A percentile compares a stretch with the other conserved stretches of the same genome.
These are phyloP conservation scores for Enteromius mattozi DNA, from an alignment of 2,797 vertebrate species.

Conservation along the genomic window DNA sequence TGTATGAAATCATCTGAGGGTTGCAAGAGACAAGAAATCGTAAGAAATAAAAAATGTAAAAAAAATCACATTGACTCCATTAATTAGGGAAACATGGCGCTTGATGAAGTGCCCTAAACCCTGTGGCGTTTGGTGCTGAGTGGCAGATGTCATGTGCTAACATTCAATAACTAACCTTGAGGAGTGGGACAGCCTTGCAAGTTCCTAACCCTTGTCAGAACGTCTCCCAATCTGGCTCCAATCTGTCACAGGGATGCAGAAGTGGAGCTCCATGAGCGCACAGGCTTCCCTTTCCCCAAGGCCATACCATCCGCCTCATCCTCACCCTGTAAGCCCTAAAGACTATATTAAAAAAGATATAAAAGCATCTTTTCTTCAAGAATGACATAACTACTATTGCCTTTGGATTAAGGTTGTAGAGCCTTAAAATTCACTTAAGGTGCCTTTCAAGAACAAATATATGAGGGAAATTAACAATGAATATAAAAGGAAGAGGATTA, in stretches of 20 bases:
- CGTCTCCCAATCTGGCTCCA: conserved; percentile 76
- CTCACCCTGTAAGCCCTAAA: background rate
- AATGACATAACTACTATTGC: background rate
- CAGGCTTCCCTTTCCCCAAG: conserved; percentile 30
- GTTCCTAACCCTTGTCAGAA: conserved; percentile 56
- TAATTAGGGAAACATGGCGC: conserved; percentile 82
- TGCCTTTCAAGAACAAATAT: background rate
- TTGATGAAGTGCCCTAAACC: conserved; percentile 67
- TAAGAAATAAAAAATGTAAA: conserved; percentile 70
- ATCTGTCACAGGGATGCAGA: conserved; percentile 72
- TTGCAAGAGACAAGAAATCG: conserved; percentile 62
- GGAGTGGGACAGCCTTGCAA: conserved; percentile 45
- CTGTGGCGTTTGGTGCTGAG: conserved; percentile 57
- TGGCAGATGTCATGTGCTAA: conserved; percentile 84
- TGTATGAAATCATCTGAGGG: conserved; percentile 69
- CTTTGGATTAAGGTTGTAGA: background rate
- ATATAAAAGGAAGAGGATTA: background rate
- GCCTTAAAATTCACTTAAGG: background rate
- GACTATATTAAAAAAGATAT: background rate
- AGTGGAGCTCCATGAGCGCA: conserved; percentile 36
- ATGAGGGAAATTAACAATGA: background rate
- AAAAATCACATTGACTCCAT: conserved; percentile 66
- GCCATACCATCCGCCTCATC: conserved; percentile 13
- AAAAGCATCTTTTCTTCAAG: conserved; percentile 21
- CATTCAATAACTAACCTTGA: conserved; percentile 83